These are phyloP conservation scores for Drosophila fulvimacula DNA, from an alignment of 2,888 invertebrate genomes.

Conservation along the genomic window DNA sequence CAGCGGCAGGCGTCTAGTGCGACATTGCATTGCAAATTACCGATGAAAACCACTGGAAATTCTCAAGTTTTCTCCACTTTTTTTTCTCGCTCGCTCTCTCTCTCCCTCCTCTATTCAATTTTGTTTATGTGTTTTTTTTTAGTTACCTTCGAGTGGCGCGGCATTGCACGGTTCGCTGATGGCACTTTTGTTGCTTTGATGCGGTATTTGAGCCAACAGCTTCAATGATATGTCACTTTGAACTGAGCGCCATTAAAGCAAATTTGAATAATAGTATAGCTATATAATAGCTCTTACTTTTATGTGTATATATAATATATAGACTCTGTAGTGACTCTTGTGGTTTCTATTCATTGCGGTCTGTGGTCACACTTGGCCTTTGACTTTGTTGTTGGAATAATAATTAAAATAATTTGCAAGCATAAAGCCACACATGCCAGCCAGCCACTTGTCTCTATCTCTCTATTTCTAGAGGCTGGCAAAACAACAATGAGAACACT, in stretches of 20 bases:
- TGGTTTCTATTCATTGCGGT: conserved; percentile 19
- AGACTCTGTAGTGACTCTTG: conserved; percentile 9
- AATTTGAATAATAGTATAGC: conserved; percentile 46
- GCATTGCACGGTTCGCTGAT: conserved; percentile 31
- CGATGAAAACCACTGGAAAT: conserved; percentile 37
- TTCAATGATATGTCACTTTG: conserved; percentile 27
- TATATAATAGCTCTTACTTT: neutral
- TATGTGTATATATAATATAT: neutral
- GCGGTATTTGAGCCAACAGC: conserved; percentile 30
- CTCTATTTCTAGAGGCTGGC: neutral
- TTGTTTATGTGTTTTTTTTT: no score
- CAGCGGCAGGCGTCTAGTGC: conserved; percentile 21
- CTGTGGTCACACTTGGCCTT: neutral
- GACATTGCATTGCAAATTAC: conserved; percentile 43
- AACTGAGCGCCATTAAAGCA: conserved; percentile 7
- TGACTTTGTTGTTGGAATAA: neutral
- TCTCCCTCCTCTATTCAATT: neutral
- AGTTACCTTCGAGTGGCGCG: conserved; percentile 11
- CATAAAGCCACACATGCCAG: neutral
- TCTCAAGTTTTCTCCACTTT: conserved; percentile 10
- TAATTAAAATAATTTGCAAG: neutral
- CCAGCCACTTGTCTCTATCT: no score
- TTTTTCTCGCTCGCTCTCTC: neutral
- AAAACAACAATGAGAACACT: neutral
- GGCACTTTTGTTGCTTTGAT: conserved; percentile 43